These are phyloP conservation scores for Lasioglossum vierecki DNA, from an alignment of 2,888 invertebrate species.

Conservation along the genomic window DNA sequence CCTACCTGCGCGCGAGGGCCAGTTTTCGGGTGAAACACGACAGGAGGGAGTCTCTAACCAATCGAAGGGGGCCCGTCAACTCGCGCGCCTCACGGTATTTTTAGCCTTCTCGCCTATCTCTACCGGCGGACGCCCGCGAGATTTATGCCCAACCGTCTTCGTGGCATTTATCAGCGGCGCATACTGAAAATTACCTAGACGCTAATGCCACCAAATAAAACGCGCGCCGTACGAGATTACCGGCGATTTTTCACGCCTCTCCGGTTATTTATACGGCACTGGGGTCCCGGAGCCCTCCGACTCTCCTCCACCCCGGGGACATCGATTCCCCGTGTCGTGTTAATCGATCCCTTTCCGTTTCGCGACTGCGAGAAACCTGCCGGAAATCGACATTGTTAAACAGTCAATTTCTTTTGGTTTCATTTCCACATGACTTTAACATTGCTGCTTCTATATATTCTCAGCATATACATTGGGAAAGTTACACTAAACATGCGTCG, in stretches of 20 bases:
- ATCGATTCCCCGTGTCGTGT: conserved; percentile 14
- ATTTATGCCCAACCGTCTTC: conserved; percentile 58
- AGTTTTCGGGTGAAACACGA: conserved; percentile 61
- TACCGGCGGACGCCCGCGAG: conserved; percentile 44
- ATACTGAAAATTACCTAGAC: conserved; percentile 58
- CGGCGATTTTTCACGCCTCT: conserved; percentile 53
- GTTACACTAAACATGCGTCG: neutral
- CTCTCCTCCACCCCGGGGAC: neutral
- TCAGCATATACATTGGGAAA: neutral
- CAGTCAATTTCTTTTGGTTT: neutral
- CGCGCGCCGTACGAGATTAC: conserved; percentile 49
- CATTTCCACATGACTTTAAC: neutral
- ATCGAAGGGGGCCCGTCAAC: conserved; percentile 60
- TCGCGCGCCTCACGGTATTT: conserved; percentile 52
- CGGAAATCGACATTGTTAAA: neutral
- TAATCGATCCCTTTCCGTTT: conserved; percentile 21
- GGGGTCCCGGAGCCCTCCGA: neutral
- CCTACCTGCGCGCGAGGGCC: conserved; percentile 61
- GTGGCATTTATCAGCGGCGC: conserved; percentile 59
- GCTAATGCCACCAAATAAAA: conserved; percentile 60
- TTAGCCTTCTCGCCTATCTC: conserved; percentile 61
- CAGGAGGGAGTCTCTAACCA: conserved; percentile 50
- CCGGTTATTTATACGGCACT: conserved; percentile 48
- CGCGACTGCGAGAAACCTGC: neutral
- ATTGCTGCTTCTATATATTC: neutral